Base-by-base conservation (phyloP, 2,797 vertebrate species). In the Onychomys arenicola region DNA sequence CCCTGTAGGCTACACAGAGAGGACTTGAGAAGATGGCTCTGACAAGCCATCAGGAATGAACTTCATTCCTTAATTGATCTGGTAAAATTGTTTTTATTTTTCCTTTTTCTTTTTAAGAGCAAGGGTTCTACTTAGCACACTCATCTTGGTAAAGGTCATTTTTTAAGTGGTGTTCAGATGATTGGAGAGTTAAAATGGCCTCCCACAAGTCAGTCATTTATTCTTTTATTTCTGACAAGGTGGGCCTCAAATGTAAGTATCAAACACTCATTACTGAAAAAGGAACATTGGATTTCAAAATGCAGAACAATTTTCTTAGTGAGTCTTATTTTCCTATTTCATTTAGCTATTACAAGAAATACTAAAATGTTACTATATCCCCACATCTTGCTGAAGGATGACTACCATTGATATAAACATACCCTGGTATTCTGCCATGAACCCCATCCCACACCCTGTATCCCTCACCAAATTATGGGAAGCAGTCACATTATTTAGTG, bases 81-180 rank as follows among this genome's bases (percentile, higher is more conserved):
- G 73, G 32, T 76, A 43, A 49, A 96, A 82, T 6, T 25, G 19
- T n/a, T 43, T 75, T 43, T 73, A 0, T 63, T 21, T 88, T 71
- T 37, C 27, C 75, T 29, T 76, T 46, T 40, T 73, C 10, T 25
- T 32, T 16, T 17, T 27, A 95, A 63, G 17, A 95, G 82, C 21
- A 65, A 91, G 17, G 83, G 19, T 78, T 94, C 75, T 89, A 76
- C 43, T 55, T 97, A 73, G 69, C n/a, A 81, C 8, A 3, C 32
- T 86, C 92, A 93, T 4, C 12, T 40, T 78, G 75, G 43, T 80
- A 96, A 95, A 96, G 73, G 75, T 96, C 67, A 76, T 94, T 94
- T 96, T 57, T 82, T 96, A 89, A 85, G 71, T 71, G 69, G 6
- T 89, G 77, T 90, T 92, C 55, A 71, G 73, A 59, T 95, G 61